Evolutionary conservation across 2,888 invertebrate genomes (phyloP), one percentile per base, ranked within the genome.

Genomic region (Beris chalybata): DNA sequence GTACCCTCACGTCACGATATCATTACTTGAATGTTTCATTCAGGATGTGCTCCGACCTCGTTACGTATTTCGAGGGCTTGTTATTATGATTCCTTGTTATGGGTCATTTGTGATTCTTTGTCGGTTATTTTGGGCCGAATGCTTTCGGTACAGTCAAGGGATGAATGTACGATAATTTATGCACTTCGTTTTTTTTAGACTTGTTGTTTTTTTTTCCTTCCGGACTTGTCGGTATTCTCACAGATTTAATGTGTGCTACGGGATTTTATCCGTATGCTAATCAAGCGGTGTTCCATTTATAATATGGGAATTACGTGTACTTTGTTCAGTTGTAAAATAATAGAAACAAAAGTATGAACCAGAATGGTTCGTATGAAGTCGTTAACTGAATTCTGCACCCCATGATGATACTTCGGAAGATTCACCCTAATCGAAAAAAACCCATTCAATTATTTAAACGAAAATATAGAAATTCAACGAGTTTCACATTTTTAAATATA

Each of bases 1-100:
- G 53, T 59, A 61, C 68, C 43, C 54, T 63, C 61, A 15, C 61
- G 11, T 61, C 61, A 52, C 50, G 50, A 32, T 61, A 61, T 61
- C 61, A 52, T 61, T 50, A 61, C 52, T 61, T 22, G 12, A 50
- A 52, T 59, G 15, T 50, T 47, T 45, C 61, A 38, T 50, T 52
- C 48, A 38, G 29, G 22, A 31, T 31, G 55, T 50, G 15, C 38
- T 22, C 38, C 50, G 13, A 48, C 7, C 22, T 15, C 43, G 29
- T 30, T 59, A 22, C 48, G 47, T 38, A 7, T 63, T 59, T 54
- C 38, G 45, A 67, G 67, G 66, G 61, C 54, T 67, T 67, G 64
- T 69, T 67, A 67, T 67, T 69, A 69, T 69, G 65, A 69, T 61
- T 69, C 67, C 69, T 67, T 57, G 65, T 65, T 65, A 65, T 57